Percentiles rank a stretch among this genome's conserved stretches.
phyloP scores from a whole-genome alignment of 2,888 invertebrate genomes.

The Drosophila birchii region DNA sequence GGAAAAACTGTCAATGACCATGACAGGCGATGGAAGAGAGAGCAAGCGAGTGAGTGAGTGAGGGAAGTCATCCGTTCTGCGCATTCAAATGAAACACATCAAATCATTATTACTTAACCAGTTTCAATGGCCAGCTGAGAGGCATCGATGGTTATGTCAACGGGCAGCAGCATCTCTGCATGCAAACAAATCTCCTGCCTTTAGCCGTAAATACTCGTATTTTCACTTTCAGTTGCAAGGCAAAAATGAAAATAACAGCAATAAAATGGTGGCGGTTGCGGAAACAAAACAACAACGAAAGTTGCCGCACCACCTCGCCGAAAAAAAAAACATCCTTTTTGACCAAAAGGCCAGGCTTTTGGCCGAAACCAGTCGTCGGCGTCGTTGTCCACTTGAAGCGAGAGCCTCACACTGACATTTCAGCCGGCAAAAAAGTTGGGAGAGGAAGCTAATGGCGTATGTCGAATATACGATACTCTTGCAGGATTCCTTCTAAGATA shows the following conservation, averaged over 20 bases:
- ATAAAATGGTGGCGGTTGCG: slow-evolving; percentile 66
- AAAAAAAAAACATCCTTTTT: slow-evolving; percentile 69
- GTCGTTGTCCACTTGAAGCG: slow-evolving; percentile 41
- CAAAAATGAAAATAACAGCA: slow-evolving; percentile 55
- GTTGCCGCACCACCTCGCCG: slow-evolving; percentile 49
- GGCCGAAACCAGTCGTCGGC: slow-evolving; percentile 51
- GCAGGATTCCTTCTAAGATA: neutral
- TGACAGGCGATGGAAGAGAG: neutral
- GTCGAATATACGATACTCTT: neutral
- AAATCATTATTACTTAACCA: slow-evolving; percentile 51
- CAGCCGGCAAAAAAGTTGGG: slow-evolving; percentile 32
- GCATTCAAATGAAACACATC: slow-evolving; percentile 35
- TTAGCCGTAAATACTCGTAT: slow-evolving; percentile 49
- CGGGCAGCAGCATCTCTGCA: slow-evolving; percentile 45
- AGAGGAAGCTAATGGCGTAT: neutral
- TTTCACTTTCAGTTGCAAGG: slow-evolving; percentile 67
- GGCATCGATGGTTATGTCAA: slow-evolving; percentile 67
- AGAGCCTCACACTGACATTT: slow-evolving; percentile 44
- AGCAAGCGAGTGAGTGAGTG: neutral
- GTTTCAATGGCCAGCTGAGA: slow-evolving; percentile 43
- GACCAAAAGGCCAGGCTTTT: slow-evolving; percentile 55
- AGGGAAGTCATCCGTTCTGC: slow-evolving; percentile 32
- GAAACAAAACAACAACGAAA: slow-evolving; percentile 75
- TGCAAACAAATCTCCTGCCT: slow-evolving; percentile 42
- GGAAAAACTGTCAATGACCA: slow-evolving; percentile 7